Percentiles rank a stretch among this genome's conserved stretches.
Evolutionary conservation across 1,140 invertebrate genomes (phyloP).

Genomic region (Nasonia longicornis): DNA sequence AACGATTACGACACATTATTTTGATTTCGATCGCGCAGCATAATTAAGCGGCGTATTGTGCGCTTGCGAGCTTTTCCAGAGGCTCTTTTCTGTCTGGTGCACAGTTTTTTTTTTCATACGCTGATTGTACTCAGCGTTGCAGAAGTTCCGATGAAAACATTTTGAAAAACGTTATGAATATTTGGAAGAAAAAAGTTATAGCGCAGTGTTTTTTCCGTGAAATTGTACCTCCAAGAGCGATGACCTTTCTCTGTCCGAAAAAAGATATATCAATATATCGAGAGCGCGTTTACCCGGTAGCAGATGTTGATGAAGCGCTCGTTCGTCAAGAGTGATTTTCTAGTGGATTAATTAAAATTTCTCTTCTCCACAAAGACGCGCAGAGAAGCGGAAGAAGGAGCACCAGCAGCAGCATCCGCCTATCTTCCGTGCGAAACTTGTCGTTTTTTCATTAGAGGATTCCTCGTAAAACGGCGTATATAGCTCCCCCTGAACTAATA

Average conservation of each 20-base stretch:
- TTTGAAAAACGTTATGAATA: no score
- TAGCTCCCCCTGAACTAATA: conserved; percentile 22
- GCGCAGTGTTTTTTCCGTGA: no score
- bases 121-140: no score
- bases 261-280: no score
- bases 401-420: not conserved
- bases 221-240: no score
- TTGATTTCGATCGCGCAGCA: not conserved
- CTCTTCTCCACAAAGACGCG: not conserved
- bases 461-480: not conserved
- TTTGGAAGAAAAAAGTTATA: no score
- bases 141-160: no score
- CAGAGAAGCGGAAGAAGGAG: not conserved
- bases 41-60: conserved; percentile 9
- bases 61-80: not conserved
- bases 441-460: conserved; percentile 26
- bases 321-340: not conserved
- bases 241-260: no score
- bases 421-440: not conserved
- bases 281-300: not conserved
- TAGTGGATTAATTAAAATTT: conserved; percentile 15
- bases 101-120: no score
- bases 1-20: conserved; percentile 21
- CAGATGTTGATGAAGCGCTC: not conserved
- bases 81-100: not conserved